Percentiles rank a stretch among this genome's conserved stretches.
Evolutionary conservation across 2,797 vertebrate genomes (phyloP).

Genomic region (Mus minutoides): DNA sequence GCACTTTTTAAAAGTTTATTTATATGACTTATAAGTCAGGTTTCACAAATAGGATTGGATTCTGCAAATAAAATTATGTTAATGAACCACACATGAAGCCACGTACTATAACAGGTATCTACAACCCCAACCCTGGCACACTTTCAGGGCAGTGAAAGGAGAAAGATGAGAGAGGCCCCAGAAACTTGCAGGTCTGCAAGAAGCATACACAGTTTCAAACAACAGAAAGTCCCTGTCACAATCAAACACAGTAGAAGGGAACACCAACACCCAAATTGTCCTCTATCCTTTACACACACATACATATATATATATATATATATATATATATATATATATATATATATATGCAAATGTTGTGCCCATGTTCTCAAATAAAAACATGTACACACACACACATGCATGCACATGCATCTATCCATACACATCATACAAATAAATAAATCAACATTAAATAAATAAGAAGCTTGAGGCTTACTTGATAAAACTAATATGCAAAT

Average conservation of each 20-base stretch:
- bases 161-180: background rate
- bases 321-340: too few species aligned
- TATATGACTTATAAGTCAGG: conserved; percentile 23
- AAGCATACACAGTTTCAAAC: background rate
- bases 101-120: background rate
- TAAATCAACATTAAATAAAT: background rate
- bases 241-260: background rate
- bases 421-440: background rate
- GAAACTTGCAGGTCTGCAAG: background rate
- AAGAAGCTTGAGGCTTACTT: background rate
- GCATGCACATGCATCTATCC: background rate
- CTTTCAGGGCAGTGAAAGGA: background rate
- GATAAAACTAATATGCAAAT: background rate
- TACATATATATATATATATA: background rate
- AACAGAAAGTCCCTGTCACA: background rate
- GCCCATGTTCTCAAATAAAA: background rate
- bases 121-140: background rate
- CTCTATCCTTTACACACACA: background rate
- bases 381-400: background rate
- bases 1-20: background rate
- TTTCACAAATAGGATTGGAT: conserved; percentile 47
- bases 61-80: conserved; percentile 27
- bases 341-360: too few species aligned
- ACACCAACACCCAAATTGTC: background rate
- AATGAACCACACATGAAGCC: background rate